A percentile compares a stretch with the other conserved stretches of the same genome.
phyloP scores from a whole-genome alignment of 35 echinoderm and acorn worm genomes.

The Lytechinus pictus region DNA sequence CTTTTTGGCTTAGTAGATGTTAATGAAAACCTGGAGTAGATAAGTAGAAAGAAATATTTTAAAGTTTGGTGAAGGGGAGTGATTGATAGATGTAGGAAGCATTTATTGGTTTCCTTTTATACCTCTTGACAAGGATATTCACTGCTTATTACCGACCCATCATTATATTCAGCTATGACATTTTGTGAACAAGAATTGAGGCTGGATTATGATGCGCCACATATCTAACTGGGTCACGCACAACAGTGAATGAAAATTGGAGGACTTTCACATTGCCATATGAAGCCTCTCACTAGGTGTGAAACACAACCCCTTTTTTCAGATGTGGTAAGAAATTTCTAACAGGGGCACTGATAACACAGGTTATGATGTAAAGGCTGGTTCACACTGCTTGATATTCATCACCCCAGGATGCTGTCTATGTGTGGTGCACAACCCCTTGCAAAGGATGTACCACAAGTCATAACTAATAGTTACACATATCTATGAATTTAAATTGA shows the following conservation, averaged over 20 bases:
- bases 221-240: not conserved
- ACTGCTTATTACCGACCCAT: not conserved
- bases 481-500: too few relatives aligned
- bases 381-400: not conserved
- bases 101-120: not conserved
- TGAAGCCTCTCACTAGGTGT: not conserved
- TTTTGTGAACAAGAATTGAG: not conserved
- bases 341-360: not conserved
- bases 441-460: too few relatives aligned
- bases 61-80: not conserved
- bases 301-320: not conserved
- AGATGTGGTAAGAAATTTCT: not conserved
- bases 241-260: not conserved
- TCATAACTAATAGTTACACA: too few relatives aligned
- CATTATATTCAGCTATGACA: constrained; percentile 13
- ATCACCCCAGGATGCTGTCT: not conserved
- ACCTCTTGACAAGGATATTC: not conserved
- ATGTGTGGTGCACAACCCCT: not conserved
- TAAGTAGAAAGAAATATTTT: not conserved
- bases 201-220: not conserved
- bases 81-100: not conserved
- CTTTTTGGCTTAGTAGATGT: not conserved
- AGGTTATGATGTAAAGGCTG: not conserved
- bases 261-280: not conserved
- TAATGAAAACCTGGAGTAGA: not conserved